Evolutionary conservation across 2,797 vertebrate species (phyloP).

Genomic region (Halcyon smyrnensis): DNA sequence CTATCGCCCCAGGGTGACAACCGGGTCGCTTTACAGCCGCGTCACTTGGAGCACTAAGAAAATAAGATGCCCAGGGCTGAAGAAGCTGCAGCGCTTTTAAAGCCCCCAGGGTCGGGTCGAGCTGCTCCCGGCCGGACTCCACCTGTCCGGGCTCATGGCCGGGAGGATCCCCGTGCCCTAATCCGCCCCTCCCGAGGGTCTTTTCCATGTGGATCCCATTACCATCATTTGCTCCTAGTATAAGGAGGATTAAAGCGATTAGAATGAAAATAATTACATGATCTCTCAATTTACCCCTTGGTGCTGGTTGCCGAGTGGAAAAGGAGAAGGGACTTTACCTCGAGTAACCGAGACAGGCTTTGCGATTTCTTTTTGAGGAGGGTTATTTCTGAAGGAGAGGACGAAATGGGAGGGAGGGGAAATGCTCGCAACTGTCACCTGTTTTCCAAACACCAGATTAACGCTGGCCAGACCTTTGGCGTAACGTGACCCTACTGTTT

Average conservation of each 20-base stretch:
- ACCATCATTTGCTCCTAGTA: neutral
- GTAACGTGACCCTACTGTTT: constrained; percentile 61
- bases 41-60: neutral
- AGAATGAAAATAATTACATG: constrained; percentile 36
- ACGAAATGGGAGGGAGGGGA: neutral
- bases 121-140: neutral
- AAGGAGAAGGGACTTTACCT: neutral
- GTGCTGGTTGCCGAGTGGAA: neutral
- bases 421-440: constrained; percentile 57
- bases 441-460: constrained; percentile 72
- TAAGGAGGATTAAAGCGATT: constrained; percentile 17
- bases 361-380: neutral
- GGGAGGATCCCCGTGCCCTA: neutral
- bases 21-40: neutral
- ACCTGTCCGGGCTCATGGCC: neutral
- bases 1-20: neutral
- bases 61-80: no score
- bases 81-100: no score
- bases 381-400: neutral
- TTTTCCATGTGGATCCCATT: constrained; percentile 19
- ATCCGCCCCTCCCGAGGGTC: neutral
- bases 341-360: no score
- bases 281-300: neutral
- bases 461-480: constrained; percentile 68
- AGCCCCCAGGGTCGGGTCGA: neutral